Percentiles rank a stretch among this genome's conserved stretches.
These are phyloP conservation scores for Enteromius argenteus DNA, from an alignment of 2,797 vertebrate species.

Conservation along the genomic window DNA sequence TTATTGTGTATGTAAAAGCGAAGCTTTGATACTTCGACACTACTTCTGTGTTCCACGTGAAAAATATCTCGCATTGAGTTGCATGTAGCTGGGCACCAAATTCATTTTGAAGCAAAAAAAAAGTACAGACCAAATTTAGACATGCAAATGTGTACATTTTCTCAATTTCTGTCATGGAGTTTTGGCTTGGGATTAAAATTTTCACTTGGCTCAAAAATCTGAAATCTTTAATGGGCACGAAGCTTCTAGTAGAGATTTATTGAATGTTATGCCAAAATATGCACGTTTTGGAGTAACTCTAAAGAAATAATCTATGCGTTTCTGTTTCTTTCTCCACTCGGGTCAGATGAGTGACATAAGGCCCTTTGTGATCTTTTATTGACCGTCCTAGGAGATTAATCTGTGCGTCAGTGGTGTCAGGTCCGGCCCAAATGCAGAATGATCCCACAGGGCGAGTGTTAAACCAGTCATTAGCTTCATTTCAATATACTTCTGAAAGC, in stretches of 20 bases:
- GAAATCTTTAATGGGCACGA: not conserved
- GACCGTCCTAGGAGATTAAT: slow-evolving; percentile 36
- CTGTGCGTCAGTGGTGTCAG: slow-evolving; percentile 22
- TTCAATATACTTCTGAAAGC: slow-evolving; percentile 72
- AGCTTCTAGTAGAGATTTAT: not conserved
- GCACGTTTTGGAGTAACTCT: not conserved
- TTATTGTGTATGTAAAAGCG: not conserved
- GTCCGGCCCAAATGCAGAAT: not conserved
- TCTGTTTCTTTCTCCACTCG: not conserved
- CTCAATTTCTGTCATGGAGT: not conserved
- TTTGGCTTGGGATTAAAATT: not conserved
- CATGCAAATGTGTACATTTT: not conserved
- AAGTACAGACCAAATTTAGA: slow-evolving; percentile 13
- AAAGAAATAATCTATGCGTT: not conserved
- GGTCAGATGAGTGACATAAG: slow-evolving; percentile 69
- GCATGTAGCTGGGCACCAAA: not conserved
- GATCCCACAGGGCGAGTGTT: slow-evolving; percentile 43
- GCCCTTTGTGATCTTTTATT: slow-evolving; percentile 65
- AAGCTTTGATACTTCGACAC: slow-evolving; percentile 3
- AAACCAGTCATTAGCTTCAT: slow-evolving; percentile 76
- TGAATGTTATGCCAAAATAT: slow-evolving; percentile 1
- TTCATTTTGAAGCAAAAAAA: slow-evolving; percentile 9
- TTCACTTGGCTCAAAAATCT: slow-evolving; percentile 23
- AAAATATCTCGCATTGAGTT: not conserved
- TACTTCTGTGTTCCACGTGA: not conserved